Evolutionary conservation across 2,113 vertebrate species (phyloP), one percentile per base, ranked within the genome.

Genomic region (Dinomys branickii): DNA sequence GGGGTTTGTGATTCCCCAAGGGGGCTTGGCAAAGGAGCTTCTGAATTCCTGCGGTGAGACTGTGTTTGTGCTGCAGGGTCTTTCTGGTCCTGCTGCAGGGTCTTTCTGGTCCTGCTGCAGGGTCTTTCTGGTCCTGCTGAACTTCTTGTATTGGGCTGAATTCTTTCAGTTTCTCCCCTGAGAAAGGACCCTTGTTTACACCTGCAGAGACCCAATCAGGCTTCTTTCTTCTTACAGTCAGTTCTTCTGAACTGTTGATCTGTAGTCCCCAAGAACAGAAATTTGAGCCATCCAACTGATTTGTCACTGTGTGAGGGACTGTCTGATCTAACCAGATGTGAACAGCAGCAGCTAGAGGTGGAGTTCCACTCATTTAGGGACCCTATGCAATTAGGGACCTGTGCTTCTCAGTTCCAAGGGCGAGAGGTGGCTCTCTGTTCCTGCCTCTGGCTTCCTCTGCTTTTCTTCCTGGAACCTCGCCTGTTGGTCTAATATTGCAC

Each of bases 11-110:
- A 20, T 44, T 52, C 24, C 73, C 1, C 9, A 7, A 35, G 58
- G 2, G 24, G 59, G 16, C 90, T 80, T 41, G 9, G 11, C 26
- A 35, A 33, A n/a, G 28, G 54, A 56, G 90, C 75, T 50, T 77
- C 84, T 13, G 35, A 35, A 12, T 35, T 16, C 13, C 65, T 16
- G 30, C 24, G 2, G 14, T 59, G 61, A 59, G n/a, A 7, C 1
- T 8, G 13, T 22, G 0, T 33, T 20, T 20, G 7, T 16, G 28
- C n/a, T n/a, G n/a, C n/a, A n/a, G n/a, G n/a, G n/a, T n/a, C n/a
- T n/a, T n/a, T n/a, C n/a, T n/a, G n/a, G n/a, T n/a, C n/a, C n/a
- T 20, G 77, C n/a, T n/a, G n/a, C n/a, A n/a, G n/a, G n/a, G n/a
- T n/a, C n/a, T n/a, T n/a, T n/a, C n/a, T n/a, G n/a, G n/a, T n/a